Evolutionary conservation across 2,113 vertebrate species (phyloP), one percentile per base, ranked within the genome.

Genomic region (Clarias batrachus): DNA sequence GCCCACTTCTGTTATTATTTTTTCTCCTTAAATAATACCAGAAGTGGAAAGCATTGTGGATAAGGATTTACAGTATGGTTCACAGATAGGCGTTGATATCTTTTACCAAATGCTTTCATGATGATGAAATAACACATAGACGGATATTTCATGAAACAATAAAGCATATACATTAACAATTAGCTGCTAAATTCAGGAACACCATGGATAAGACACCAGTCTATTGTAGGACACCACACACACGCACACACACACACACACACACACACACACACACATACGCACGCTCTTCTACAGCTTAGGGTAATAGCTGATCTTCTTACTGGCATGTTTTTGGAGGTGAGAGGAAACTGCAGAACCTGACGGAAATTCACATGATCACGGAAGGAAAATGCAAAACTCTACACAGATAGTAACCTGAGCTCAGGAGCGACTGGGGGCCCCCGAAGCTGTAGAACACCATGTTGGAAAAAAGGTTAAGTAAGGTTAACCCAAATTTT

Each of bases 1-100:
- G 80, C 85, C 59, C 68, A 84, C 87, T 59, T 37, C 89, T 92
- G 89, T 93, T 90, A 90, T 92, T 89, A 91, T 92, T 92, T 89
- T 48, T 73, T 87, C 87, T 90, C 74, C 93, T 91, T 80, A 68
- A 54, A 80, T 80, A 81, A 41, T 41, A 12, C 77, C 59, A 78
- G 30, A 52, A 30, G 30, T 17, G 27, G 52, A 48, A 79, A 37
- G 52, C 66, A 33, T 71, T 84, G 70, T 30, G 76, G 52, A 23
- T 59, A 57, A 59, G 16, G 54, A 1, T 57, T 79, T 30, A 59
- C 16, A 79, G 59, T 57, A 79, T 1, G 5, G 52, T 27, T 78
- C 54, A 77, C 54, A 57, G 30, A 23, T 13, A 37, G 77, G 10
- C 27, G 12, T 60, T 23, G 21, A 23, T 12, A 27, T n/a, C 25